A percentile compares a stretch with the other conserved stretches of the same genome.
Conservation (phyloP, 2,888 invertebrate species). For the Podabrus alpinus region DNA sequence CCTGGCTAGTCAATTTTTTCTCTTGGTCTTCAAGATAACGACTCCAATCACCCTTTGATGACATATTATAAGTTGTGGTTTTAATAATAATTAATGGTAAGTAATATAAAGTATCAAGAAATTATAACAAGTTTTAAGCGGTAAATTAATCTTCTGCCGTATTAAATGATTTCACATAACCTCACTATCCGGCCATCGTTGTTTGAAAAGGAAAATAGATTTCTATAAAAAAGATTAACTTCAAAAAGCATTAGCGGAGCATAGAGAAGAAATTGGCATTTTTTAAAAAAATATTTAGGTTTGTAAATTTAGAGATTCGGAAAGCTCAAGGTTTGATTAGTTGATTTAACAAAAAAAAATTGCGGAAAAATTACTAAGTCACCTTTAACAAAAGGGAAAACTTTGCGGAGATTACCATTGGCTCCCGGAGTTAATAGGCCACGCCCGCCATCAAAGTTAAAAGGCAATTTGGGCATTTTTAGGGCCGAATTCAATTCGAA, state of each 20-base stretch:
- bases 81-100: neutral
- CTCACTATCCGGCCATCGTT: neutral
- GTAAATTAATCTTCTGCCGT: neutral
- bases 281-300: too few relatives aligned
- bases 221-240: too few relatives aligned
- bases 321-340: too few relatives aligned
- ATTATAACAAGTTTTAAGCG: neutral
- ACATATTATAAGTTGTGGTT: slow-evolving; percentile 37
- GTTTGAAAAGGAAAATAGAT: neutral
- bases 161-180: neutral
- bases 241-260: neutral
- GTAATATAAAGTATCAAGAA: neutral
- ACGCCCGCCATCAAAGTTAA: too few relatives aligned
- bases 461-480: too few relatives aligned
- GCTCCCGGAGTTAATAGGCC: too few relatives aligned
- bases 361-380: too few relatives aligned
- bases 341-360: too few relatives aligned
- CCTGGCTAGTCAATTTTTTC: slow-evolving; percentile 34
- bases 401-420: too few relatives aligned
- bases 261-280: neutral
- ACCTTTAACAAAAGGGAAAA: too few relatives aligned
- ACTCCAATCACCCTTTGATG: slow-evolving; percentile 58
- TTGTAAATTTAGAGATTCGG: too few relatives aligned
- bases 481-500: too few relatives aligned
- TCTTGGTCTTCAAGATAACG: slow-evolving; percentile 59